Percentiles rank a stretch among this genome's conserved stretches.
phyloP scores from a whole-genome alignment of 2,797 vertebrate species.

The Platalea minor region DNA sequence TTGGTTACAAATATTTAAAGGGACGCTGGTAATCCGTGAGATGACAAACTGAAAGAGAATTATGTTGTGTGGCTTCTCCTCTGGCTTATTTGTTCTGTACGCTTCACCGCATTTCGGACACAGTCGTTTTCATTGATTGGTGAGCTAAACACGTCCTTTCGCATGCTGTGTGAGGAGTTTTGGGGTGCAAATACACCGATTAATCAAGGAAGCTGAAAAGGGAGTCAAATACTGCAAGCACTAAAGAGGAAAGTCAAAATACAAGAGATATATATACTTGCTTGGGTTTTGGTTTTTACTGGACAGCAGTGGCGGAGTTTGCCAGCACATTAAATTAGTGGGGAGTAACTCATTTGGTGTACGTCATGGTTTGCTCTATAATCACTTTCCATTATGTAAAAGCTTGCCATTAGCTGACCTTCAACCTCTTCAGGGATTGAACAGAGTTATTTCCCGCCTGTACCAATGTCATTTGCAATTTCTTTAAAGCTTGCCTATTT shows the following conservation, averaged over 20 bases:
- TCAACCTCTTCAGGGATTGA: not conserved
- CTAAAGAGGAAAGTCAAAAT: not conserved
- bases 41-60: not conserved
- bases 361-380: rapidly evolving
- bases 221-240: not conserved
- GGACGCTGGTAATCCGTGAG: not conserved
- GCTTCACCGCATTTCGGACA: rapidly evolving
- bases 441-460: not conserved
- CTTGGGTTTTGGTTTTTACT: not conserved
- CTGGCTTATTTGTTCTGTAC: not conserved
- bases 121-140: not conserved
- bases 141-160: not conserved
- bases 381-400: not conserved
- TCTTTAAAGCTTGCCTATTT: not conserved
- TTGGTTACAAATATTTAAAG: not conserved
- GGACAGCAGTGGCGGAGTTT: not conserved
- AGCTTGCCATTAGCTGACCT: not conserved
- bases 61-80: not conserved
- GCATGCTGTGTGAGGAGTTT: rapidly evolving
- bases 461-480: not conserved
- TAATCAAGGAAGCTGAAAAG: not conserved
- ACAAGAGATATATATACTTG: not conserved
- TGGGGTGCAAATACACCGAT: not conserved
- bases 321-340: not conserved
- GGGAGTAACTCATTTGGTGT: not conserved